Conservation (phyloP, 2,113 vertebrate species). For the Tamias sibiricus region DNA sequence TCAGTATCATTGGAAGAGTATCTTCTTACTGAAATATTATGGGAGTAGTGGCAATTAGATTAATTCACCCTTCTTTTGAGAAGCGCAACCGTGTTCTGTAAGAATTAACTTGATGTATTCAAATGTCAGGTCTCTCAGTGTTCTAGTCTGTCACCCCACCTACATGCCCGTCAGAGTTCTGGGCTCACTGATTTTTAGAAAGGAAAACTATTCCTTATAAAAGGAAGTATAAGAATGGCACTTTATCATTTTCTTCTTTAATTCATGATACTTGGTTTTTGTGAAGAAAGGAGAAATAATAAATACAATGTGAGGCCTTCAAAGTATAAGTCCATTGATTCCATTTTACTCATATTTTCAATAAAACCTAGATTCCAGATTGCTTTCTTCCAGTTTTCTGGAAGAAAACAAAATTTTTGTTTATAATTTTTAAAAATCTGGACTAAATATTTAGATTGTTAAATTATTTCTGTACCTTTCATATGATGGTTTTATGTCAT, state of each 20-base stretch:
- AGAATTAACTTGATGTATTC: not conserved
- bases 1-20: not conserved
- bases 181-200: not conserved
- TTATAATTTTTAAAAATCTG: not conserved
- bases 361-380: not conserved
- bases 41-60: not conserved
- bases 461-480: not conserved
- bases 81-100: not conserved
- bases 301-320: not conserved
- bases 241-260: not conserved
- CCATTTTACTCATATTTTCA: not conserved
- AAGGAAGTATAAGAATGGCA: not conserved
- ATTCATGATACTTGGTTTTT: not conserved
- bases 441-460: constrained; percentile 5
- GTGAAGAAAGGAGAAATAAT: not conserved
- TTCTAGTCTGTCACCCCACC: not conserved
- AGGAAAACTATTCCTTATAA: not conserved
- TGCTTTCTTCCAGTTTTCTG: constrained; percentile 27
- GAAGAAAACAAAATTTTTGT: constrained; percentile 14
- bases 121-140: not conserved
- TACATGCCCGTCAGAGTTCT: not conserved
- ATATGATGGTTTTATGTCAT: not conserved
- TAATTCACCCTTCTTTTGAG: not conserved
- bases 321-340: not conserved
- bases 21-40: not conserved